Percentiles rank a stretch among this genome's conserved stretches.
Conservation (phyloP, 2,888 invertebrate genomes). For the Vesta saturnalis region DNA sequence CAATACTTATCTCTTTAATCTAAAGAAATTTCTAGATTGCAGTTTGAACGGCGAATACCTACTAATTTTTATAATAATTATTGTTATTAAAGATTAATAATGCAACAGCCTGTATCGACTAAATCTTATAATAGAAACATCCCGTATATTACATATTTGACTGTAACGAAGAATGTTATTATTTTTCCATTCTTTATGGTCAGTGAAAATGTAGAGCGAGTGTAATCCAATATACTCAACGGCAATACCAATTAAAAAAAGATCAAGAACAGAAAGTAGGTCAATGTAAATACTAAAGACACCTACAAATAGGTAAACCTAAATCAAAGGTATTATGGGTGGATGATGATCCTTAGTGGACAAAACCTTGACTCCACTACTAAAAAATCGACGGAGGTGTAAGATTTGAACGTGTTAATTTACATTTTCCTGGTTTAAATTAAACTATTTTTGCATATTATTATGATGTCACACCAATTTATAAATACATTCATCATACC, state of each 20-base stretch:
- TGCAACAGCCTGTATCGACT: too few species aligned
- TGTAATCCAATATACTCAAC: neutral
- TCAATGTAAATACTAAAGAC: slow-evolving; percentile 4
- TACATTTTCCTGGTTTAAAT: neutral
- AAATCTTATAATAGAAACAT: too few species aligned
- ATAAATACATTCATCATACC: neutral
- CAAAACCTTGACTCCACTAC: neutral
- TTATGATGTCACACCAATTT: neutral
- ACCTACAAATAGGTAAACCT: neutral
- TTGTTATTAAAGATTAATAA: too few species aligned
- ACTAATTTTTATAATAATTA: too few species aligned
- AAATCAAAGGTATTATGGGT: neutral
- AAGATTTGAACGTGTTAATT: neutral
- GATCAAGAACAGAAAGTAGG: slow-evolving; percentile 3
- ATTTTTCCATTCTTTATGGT: neutral
- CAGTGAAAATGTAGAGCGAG: neutral
- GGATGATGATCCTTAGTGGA: neutral
- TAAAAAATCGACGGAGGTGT: slow-evolving; percentile 3
- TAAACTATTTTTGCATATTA: neutral
- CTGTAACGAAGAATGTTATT: neutral
- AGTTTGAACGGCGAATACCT: too few species aligned
- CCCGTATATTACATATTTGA: too few species aligned
- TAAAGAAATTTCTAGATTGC: too few species aligned
- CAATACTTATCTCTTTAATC: too few species aligned
- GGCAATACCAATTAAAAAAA: slow-evolving; percentile 3